Conservation (phyloP, 2,888 invertebrate genomes). For the Augiades crinisus region DNA sequence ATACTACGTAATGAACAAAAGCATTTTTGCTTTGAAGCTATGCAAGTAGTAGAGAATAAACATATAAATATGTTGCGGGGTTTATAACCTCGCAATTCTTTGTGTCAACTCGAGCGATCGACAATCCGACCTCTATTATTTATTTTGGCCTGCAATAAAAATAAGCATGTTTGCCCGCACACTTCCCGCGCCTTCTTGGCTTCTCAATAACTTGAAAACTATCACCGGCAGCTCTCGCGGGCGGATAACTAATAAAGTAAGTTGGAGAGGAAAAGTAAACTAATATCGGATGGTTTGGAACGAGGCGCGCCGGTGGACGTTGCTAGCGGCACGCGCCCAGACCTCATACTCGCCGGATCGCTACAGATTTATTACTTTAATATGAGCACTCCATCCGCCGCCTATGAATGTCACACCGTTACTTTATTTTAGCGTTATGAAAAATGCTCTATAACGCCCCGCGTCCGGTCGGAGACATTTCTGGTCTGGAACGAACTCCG, state of each 20-base stretch:
- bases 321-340: constrained; percentile 35
- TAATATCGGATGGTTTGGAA: constrained; percentile 75
- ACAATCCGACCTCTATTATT: constrained; percentile 4
- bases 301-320: constrained; percentile 50
- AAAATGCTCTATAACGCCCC: constrained; percentile 29
- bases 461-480: constrained; percentile 2
- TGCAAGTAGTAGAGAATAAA: background rate
- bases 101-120: background rate
- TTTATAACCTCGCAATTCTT: constrained; percentile 13
- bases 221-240: constrained; percentile 65
- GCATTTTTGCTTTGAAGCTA: background rate
- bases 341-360: constrained; percentile 42
- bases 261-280: constrained; percentile 81
- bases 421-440: constrained; percentile 43
- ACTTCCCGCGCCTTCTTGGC: constrained; percentile 49
- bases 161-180: constrained; percentile 33
- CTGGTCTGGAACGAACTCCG: background rate
- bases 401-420: constrained; percentile 52
- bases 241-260: constrained; percentile 78
- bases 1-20: background rate
- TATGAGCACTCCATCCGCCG: constrained; percentile 53
- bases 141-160: constrained; percentile 31
- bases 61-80: background rate
- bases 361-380: constrained; percentile 76
- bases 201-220: constrained; percentile 75